Evolutionary conservation across 2,888 invertebrate species (phyloP).

Genomic region (Drosophila histrio): DNA sequence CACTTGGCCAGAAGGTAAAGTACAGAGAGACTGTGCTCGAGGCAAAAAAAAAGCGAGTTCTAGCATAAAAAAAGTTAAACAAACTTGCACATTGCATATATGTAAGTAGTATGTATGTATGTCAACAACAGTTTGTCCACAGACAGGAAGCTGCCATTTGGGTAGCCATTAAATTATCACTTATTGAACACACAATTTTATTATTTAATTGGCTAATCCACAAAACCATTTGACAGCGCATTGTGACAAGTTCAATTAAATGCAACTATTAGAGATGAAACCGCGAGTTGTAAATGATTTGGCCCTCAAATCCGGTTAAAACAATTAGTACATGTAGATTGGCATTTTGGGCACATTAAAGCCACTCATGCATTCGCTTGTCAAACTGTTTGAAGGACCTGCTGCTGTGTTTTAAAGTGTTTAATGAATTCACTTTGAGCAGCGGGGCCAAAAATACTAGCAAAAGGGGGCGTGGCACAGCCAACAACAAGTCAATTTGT

Average conservation of each 20-base stretch:
- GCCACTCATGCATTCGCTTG: neutral
- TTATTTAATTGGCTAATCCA: conserved; percentile 10
- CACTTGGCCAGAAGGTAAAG: conserved; percentile 4
- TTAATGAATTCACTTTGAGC: conserved; percentile 62
- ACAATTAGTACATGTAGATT: conserved; percentile 39
- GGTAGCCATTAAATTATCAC: neutral
- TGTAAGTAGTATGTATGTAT: too few relatives aligned
- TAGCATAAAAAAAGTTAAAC: neutral
- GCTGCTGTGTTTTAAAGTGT: conserved; percentile 52
- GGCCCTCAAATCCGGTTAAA: conserved; percentile 29
- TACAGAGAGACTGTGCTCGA: neutral
- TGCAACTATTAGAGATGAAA: conserved; percentile 17
- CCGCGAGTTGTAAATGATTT: conserved; percentile 28
- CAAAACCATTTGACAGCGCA: neutral
- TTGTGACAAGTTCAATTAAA: conserved; percentile 15
- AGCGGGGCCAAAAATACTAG: conserved; percentile 40
- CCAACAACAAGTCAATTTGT: conserved; percentile 71
- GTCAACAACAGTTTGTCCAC: conserved; percentile 13
- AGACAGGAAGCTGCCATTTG: neutral
- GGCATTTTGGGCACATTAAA: conserved; percentile 18
- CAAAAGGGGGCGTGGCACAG: conserved; percentile 42
- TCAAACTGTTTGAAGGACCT: neutral
- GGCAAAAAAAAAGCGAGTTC: neutral
- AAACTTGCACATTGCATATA: conserved; percentile 2
- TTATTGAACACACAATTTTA: neutral